A percentile compares a stretch with the other conserved stretches of the same genome.
Conservation (phyloP, 2,113 vertebrate genomes). For the Elanus axillaris region DNA sequence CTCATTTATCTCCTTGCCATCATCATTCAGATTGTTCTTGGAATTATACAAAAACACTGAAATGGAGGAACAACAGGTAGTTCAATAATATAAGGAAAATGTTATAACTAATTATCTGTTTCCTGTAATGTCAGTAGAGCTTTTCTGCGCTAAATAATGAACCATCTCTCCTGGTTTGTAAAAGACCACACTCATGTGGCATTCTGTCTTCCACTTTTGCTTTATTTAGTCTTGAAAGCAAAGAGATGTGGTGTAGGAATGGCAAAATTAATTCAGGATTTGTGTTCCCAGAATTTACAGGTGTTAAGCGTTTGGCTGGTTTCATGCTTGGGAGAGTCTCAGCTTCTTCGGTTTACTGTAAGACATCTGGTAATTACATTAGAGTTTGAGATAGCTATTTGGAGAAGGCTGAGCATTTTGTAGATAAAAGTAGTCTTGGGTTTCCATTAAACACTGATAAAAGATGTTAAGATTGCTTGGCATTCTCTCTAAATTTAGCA, state of each 20-base stretch:
- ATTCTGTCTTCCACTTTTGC: background rate
- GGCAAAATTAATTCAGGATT: background rate
- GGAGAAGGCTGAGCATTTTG: background rate
- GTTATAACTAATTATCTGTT: background rate
- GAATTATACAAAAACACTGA: background rate
- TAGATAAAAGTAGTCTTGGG: background rate
- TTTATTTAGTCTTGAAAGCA: background rate
- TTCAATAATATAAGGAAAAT: background rate
- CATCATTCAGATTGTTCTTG: background rate
- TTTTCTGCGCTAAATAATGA: background rate
- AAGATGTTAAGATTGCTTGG: background rate
- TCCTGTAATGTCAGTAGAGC: background rate
- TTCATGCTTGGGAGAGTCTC: conserved; percentile 5
- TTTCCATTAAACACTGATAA: background rate
- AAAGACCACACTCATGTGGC: background rate
- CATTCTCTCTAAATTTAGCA: background rate
- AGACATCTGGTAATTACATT: background rate
- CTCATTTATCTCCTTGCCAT: background rate
- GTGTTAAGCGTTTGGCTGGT: conserved; percentile 26
- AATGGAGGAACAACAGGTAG: background rate
- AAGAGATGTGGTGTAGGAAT: background rate
- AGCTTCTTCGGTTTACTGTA: conserved; percentile 3
- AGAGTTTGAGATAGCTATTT: background rate
- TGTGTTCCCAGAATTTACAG: background rate
- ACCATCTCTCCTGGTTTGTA: background rate